A percentile compares a stretch with the other conserved stretches of the same genome.
Conservation (phyloP, 2,888 invertebrate species). For the Apamea monoglypha region DNA sequence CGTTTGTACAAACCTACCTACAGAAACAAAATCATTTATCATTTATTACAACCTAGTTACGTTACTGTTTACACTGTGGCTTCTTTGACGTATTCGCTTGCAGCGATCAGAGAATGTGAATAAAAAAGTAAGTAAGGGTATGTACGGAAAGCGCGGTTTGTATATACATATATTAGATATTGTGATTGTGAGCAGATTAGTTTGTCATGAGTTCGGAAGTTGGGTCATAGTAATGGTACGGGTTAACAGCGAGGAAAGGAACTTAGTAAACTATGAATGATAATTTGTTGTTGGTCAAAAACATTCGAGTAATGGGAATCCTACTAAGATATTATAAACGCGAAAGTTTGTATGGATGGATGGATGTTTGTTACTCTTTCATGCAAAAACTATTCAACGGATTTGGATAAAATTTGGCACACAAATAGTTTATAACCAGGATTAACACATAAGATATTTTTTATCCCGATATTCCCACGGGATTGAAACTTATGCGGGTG, state of each 20-base stretch:
- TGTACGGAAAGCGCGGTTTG: constrained; percentile 36
- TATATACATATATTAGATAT: constrained; percentile 41
- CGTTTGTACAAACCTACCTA: no score
- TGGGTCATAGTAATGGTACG: constrained; percentile 28
- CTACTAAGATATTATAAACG: no score
- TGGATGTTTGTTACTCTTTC: no score
- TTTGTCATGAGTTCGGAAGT: constrained; percentile 50
- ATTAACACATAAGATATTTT: no score
- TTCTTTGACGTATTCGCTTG: constrained; percentile 46
- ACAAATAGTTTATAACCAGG: no score
- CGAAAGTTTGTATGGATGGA: no score
- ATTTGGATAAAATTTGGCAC: no score
- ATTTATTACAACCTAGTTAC: neutral
- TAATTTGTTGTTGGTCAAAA: constrained; percentile 10
- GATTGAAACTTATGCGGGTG: no score
- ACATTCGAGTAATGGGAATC: neutral
- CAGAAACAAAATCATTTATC: no score
- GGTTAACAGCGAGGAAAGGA: constrained; percentile 28
- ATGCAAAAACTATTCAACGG: no score
- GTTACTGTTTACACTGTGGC: constrained; percentile 30
- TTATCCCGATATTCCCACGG: no score
- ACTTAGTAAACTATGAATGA: constrained; percentile 16
- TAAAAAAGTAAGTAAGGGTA: constrained; percentile 48
- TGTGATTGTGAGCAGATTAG: constrained; percentile 36
- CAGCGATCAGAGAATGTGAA: constrained; percentile 48